Evolutionary conservation across 2,113 vertebrate species (phyloP).

Genomic region (Mohoua ochrocephala): DNA sequence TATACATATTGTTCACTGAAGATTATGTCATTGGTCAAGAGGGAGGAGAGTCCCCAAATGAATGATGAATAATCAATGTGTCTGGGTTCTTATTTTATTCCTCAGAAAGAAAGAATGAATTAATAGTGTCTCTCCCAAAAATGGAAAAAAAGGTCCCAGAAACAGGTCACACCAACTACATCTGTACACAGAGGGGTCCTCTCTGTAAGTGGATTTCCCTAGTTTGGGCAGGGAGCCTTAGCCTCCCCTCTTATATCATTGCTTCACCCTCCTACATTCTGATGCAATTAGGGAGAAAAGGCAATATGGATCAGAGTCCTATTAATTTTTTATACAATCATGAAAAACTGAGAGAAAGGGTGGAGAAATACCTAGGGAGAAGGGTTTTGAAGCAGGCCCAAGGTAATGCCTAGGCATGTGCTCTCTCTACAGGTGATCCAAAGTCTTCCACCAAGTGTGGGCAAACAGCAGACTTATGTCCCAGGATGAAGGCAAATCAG

Average conservation of each 20-base stretch:
- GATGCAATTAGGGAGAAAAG: constrained; percentile 42
- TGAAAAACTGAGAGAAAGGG: neutral
- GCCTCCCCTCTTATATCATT: neutral
- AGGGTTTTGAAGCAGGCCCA: neutral
- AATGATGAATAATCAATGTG: constrained; percentile 80
- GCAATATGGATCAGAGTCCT: neutral
- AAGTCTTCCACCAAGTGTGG: neutral
- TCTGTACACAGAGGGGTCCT: neutral
- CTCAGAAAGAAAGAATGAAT: constrained; percentile 66
- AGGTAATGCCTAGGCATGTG: neutral
- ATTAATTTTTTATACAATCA: constrained; percentile 26
- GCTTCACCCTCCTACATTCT: neutral
- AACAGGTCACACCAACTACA: constrained; percentile 11
- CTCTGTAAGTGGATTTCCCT: constrained; percentile 12
- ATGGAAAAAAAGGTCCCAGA: constrained; percentile 47
- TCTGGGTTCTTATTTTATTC: constrained; percentile 70
- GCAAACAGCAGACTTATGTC: neutral
- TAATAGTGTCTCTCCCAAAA: constrained; percentile 64
- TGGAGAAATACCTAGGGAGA: neutral
- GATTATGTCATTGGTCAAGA: constrained; percentile 72
- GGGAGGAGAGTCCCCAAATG: constrained; percentile 63
- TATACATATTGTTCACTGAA: constrained; percentile 64
- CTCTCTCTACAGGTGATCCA: neutral
- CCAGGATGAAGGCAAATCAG: neutral
- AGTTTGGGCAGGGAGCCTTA: neutral